phyloP scores from a whole-genome alignment of 2,113 vertebrate species.

The Crotalus viridis region DNA sequence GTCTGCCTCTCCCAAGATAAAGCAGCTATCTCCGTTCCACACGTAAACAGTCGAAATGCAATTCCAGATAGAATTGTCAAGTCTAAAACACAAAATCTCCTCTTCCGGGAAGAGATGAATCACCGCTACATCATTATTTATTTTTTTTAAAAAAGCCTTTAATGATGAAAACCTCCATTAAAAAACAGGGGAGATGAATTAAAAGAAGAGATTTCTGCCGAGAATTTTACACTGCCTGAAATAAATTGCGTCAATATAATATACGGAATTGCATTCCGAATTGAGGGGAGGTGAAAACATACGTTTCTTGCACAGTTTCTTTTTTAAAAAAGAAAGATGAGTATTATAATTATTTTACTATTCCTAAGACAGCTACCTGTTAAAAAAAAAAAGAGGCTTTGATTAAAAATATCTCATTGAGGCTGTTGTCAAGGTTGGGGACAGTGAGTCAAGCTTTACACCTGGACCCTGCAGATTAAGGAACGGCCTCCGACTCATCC shows the following conservation, averaged over 20 bases:
- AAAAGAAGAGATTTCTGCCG: slow-evolving; percentile 32
- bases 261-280: slow-evolving; percentile 42
- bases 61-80: neutral
- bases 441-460: slow-evolving; percentile 40
- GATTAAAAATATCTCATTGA: slow-evolving; percentile 38
- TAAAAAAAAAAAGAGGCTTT: slow-evolving; percentile 1
- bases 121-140: neutral
- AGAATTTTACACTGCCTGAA: slow-evolving; percentile 47
- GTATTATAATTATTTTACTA: neutral
- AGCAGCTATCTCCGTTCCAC: neutral
- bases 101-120: slow-evolving; percentile 31
- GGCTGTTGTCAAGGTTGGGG: neutral
- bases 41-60: slow-evolving; percentile 32
- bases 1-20: fast-evolving
- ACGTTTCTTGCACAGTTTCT: neutral
- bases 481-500: neutral
- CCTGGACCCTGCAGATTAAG: neutral
- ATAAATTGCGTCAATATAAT: slow-evolving; percentile 8
- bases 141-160: neutral
- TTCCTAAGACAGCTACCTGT: slow-evolving; percentile 6
- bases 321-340: neutral
- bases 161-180: slow-evolving; percentile 31
- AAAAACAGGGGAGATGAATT: slow-evolving; percentile 42
- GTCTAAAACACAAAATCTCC: slow-evolving; percentile 2
- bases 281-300: slow-evolving; percentile 22